Conservation (phyloP, 2,888 invertebrate genomes). For the Netelia inedita region DNA sequence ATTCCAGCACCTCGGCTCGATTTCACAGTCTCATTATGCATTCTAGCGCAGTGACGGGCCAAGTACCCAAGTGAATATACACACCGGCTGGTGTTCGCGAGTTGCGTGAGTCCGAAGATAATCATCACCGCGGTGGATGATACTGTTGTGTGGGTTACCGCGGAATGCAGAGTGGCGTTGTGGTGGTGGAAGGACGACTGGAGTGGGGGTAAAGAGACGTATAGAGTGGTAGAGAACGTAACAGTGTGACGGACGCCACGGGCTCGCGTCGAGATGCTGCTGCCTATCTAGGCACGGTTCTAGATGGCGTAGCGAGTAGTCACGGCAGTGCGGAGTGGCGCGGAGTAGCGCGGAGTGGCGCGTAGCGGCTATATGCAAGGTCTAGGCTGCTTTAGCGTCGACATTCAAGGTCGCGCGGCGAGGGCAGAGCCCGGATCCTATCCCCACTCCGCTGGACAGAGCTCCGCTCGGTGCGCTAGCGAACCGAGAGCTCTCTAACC, state of each 20-base stretch:
- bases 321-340: slow-evolving; percentile 4
- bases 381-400: slow-evolving; percentile 80
- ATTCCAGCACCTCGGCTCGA: too few species aligned
- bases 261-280: not conserved
- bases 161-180: not conserved
- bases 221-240: not conserved
- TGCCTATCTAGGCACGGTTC: not conserved
- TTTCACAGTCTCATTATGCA: too few species aligned
- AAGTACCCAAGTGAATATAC: too few species aligned
- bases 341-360: slow-evolving; percentile 2
- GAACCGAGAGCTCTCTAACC: slow-evolving; percentile 10
- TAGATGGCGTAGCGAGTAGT: not conserved
- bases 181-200: not conserved
- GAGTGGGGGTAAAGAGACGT: not conserved
- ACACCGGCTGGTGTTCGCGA: not conserved
- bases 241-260: not conserved
- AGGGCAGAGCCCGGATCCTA: slow-evolving; percentile 78
- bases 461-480: slow-evolving; percentile 45
- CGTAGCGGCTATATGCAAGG: slow-evolving; percentile 75
- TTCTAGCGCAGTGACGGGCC: too few species aligned
- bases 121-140: not conserved
- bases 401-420: slow-evolving; percentile 82
- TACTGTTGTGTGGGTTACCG: not conserved
- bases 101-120: not conserved
- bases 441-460: slow-evolving; percentile 72